These are phyloP conservation scores for Hydrotaea diabolus DNA, from an alignment of 2,888 invertebrate species.

Conservation along the genomic window DNA sequence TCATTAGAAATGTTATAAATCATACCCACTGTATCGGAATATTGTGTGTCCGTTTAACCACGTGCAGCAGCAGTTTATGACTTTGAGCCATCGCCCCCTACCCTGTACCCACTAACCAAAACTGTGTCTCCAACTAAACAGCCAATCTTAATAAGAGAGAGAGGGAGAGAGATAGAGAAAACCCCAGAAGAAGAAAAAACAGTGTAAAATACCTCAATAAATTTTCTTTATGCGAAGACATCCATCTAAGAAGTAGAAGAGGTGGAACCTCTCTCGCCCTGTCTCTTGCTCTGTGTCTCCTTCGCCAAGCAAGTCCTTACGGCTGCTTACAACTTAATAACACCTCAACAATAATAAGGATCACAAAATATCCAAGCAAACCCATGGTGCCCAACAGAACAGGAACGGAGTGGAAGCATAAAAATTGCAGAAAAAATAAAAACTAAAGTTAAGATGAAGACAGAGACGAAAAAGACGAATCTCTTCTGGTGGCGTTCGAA, in stretches of 20 bases:
- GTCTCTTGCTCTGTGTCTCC: not conserved
- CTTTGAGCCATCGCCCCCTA: not conserved
- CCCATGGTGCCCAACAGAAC: not conserved
- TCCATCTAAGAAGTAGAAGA: not conserved
- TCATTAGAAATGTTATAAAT: constrained; percentile 32
- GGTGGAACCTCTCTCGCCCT: not conserved
- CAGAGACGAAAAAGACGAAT: not conserved
- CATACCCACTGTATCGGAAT: constrained; percentile 1
- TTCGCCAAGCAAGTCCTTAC: not conserved
- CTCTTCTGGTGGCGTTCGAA: not conserved
- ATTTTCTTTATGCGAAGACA: not conserved
- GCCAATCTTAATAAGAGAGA: not conserved
- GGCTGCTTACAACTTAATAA: constrained; percentile 51
- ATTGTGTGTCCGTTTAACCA: constrained; percentile 4
- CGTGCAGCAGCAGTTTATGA: constrained; percentile 24
- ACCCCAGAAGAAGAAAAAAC: not conserved
- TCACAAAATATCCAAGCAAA: constrained; percentile 10
- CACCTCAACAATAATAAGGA: constrained; percentile 55
- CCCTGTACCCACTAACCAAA: not conserved
- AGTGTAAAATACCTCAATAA: constrained; percentile 24
- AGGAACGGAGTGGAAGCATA: not conserved
- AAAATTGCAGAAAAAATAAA: not conserved
- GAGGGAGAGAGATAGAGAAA: not conserved
- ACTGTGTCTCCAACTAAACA: not conserved
- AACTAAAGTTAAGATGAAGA: too few species aligned